A percentile compares a stretch with the other conserved stretches of the same genome.
These are phyloP conservation scores for Ganaspis brasiliensis DNA, from an alignment of 2,888 invertebrate species.

Conservation along the genomic window DNA sequence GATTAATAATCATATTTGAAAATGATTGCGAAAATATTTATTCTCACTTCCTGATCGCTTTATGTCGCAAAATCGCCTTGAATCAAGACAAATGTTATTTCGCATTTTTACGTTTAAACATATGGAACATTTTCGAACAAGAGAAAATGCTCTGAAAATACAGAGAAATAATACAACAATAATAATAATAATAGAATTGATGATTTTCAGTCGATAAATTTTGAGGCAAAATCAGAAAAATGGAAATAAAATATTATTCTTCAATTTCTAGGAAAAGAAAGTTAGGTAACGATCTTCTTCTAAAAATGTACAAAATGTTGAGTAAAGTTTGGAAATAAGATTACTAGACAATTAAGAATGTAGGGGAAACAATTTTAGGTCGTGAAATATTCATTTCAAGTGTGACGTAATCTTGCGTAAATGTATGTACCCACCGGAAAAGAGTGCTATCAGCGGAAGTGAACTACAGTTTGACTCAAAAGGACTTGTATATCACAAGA, in stretches of 20 bases:
- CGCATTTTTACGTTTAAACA: not conserved
- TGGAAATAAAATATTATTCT: no score
- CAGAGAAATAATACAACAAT: no score
- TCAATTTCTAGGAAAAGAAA: no score
- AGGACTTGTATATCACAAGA: not conserved
- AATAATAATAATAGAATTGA: no score
- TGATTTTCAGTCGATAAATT: no score
- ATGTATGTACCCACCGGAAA: slow-evolving; percentile 13
- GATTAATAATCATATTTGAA: not conserved
- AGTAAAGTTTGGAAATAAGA: no score
- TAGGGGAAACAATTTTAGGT: not conserved
- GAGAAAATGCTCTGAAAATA: no score
- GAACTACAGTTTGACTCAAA: slow-evolving; percentile 24
- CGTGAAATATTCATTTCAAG: not conserved
- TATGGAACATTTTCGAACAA: no score
- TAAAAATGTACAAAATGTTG: no score
- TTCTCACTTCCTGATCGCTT: not conserved
- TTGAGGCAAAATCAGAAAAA: no score
- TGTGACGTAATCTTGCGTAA: slow-evolving; percentile 30
- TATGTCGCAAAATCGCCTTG: not conserved
- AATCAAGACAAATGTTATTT: not conserved
- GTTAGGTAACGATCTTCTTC: no score
- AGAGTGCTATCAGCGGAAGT: slow-evolving; percentile 42
- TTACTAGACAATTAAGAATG: no score
- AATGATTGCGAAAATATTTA: slow-evolving; percentile 13